A percentile compares a stretch with the other conserved stretches of the same genome.
phyloP scores from a whole-genome alignment of 1,140 invertebrate genomes.

The Drosophila ogumai region DNA sequence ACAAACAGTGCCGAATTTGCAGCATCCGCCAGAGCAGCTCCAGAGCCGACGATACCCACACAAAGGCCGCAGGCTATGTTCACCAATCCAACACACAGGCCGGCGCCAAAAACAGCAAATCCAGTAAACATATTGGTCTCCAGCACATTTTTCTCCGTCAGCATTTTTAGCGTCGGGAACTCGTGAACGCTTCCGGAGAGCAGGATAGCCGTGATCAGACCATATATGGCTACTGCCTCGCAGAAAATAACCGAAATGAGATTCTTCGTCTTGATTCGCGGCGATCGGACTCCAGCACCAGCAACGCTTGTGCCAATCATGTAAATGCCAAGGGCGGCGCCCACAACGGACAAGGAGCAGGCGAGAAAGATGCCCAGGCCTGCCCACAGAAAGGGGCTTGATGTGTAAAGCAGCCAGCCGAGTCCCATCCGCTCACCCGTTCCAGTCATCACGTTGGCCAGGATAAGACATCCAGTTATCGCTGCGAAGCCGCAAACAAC shows the following conservation, averaged over 20 bases:
- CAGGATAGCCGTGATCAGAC: constrained; percentile 98
- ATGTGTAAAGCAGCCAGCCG: constrained; percentile 94
- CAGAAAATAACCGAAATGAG: constrained; percentile 99
- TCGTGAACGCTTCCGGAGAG: constrained; percentile 92
- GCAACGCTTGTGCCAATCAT: constrained; percentile 98
- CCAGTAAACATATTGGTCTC: constrained; percentile 90
- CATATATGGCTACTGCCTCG: constrained; percentile 99
- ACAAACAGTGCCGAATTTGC: constrained; percentile 97
- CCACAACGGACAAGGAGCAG: constrained; percentile 97
- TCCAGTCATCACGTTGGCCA: constrained; percentile 93
- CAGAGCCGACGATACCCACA: constrained; percentile 97
- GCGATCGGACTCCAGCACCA: constrained; percentile 99
- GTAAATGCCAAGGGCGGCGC: constrained; percentile 98
- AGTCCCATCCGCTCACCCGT: constrained; percentile 94
- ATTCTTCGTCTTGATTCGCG: constrained; percentile 99
- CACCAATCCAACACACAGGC: constrained; percentile 95
- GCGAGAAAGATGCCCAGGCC: constrained; percentile 95
- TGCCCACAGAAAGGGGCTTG: constrained; percentile 97
- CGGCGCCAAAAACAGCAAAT: constrained; percentile 97
- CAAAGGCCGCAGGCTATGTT: constrained; percentile 98
- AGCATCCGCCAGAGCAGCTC: constrained; percentile 97
- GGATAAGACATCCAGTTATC: constrained; percentile 84
- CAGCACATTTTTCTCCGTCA: constrained; percentile 68
- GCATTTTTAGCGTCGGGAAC: constrained; percentile 75
- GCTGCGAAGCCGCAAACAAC: constrained; percentile 85